Conservation (phyloP, 1,140 invertebrate species). For the Aplysia californica region DNA sequence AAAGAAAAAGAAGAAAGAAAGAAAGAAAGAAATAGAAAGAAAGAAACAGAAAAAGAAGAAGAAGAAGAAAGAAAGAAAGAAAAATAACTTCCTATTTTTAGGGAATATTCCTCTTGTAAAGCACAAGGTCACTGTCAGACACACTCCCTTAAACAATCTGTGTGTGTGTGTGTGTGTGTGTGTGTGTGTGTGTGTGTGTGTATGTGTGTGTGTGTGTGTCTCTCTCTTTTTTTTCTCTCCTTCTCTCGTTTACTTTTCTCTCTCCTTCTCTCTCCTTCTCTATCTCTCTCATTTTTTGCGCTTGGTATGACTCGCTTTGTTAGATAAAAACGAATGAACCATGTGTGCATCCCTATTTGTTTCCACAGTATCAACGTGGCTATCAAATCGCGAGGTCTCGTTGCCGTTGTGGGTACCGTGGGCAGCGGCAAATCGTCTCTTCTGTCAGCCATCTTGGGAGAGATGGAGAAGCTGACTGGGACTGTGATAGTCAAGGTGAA, state of each 20-base stretch:
- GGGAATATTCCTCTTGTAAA: too few species aligned
- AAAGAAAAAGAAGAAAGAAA: too few species aligned
- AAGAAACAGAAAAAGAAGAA: too few species aligned
- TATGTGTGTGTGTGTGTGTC: not conserved
- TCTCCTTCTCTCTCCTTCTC: not conserved
- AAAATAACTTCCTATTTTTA: too few species aligned
- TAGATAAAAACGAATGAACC: not conserved
- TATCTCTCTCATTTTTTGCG: too few species aligned
- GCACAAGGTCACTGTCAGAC: too few species aligned
- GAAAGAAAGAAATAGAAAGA: too few species aligned
- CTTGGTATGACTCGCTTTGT: not conserved
- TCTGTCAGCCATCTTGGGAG: conserved; percentile 71
- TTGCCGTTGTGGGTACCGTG: conserved; percentile 70
- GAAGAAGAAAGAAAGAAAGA: too few species aligned
- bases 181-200: not conserved
- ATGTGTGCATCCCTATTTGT: not conserved
- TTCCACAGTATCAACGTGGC: conserved; percentile 54
- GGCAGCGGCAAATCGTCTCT: conserved; percentile 73
- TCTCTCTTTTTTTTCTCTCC: not conserved
- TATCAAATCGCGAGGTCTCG: conserved; percentile 50
- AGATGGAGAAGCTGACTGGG: conserved; percentile 60
- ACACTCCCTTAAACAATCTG: too few species aligned
- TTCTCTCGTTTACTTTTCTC: not conserved
- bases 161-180: too few species aligned
- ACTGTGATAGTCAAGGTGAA: conserved; percentile 53